Conservation (phyloP, 2,888 invertebrate species). For the Phortica okadai region DNA sequence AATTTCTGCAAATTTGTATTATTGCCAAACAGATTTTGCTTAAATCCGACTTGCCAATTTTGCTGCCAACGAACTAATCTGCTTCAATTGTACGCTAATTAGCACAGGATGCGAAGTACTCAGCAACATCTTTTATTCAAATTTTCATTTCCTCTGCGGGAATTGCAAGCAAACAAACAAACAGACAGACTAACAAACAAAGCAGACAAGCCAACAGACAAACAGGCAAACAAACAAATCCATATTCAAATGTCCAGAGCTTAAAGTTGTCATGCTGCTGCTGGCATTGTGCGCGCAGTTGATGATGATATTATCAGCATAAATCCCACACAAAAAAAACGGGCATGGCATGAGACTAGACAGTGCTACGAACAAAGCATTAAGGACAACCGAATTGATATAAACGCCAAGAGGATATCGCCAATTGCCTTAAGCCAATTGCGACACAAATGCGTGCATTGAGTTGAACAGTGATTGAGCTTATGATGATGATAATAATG, state of each 20-base stretch:
- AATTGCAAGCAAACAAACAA: conserved; percentile 3
- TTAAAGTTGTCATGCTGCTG: conserved; percentile 26
- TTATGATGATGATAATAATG: neutral
- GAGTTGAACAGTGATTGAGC: conserved; percentile 14
- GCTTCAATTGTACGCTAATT: neutral
- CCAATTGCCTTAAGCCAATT: conserved; percentile 68
- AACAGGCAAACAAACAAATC: conserved; percentile 12
- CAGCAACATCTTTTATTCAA: conserved; percentile 1
- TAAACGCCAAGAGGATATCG: conserved; percentile 68
- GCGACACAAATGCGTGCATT: conserved; percentile 63
- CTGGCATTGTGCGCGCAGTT: neutral
- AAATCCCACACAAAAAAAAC: conserved; percentile 13
- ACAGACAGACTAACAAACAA: conserved; percentile 5
- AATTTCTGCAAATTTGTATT: neutral
- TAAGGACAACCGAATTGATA: conserved; percentile 59
- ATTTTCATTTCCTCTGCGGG: conserved; percentile 24
- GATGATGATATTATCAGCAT: conserved; percentile 22
- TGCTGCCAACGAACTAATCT: neutral
- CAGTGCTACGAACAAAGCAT: neutral
- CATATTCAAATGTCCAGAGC: conserved; percentile 23
- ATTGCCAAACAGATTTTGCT: neutral
- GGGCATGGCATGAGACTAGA: neutral
- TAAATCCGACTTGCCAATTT: neutral
- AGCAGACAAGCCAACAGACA: neutral
- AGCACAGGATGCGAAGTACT: neutral